Evolutionary conservation across 2,888 invertebrate species (phyloP).

Genomic region (Electrophaes corylata): DNA sequence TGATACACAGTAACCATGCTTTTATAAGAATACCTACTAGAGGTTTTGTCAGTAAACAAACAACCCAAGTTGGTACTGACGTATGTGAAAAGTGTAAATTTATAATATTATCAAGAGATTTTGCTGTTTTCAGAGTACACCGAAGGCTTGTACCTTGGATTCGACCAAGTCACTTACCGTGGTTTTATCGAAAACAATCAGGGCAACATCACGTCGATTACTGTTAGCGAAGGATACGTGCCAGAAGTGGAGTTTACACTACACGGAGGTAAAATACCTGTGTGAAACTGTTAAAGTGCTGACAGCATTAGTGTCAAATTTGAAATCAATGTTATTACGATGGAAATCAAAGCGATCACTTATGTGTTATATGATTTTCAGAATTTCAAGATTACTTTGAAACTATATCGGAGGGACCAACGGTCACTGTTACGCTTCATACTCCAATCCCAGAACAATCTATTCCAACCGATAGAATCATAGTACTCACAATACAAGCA

Average conservation of each 20-base stretch:
- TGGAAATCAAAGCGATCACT: not conserved
- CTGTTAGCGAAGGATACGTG: slow-evolving; percentile 43
- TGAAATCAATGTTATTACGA: no score
- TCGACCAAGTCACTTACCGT: slow-evolving; percentile 39
- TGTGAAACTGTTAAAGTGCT: no score
- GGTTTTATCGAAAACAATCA: slow-evolving; percentile 40
- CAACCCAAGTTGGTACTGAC: no score
- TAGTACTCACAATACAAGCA: slow-evolving; percentile 29
- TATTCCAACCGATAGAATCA: slow-evolving; percentile 35
- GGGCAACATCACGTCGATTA: slow-evolving; percentile 39
- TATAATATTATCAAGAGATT: no score
- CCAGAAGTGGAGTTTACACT: slow-evolving; percentile 37
- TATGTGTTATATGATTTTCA: slow-evolving; percentile 11
- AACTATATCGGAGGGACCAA: slow-evolving; percentile 13
- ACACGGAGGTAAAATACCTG: slow-evolving; percentile 16
- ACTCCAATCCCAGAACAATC: slow-evolving; percentile 25
- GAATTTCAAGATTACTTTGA: slow-evolving; percentile 33
- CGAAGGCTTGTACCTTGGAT: slow-evolving; percentile 30
- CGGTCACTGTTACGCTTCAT: slow-evolving; percentile 22
- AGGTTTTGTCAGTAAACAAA: no score
- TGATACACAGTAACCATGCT: no score
- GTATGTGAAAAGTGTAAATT: no score
- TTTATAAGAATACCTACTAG: no score
- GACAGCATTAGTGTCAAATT: no score
- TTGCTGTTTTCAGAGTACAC: slow-evolving; percentile 27